These are phyloP conservation scores for Dromococcyx pavoninus DNA, from an alignment of 2,797 vertebrate genomes.

Conservation along the genomic window DNA sequence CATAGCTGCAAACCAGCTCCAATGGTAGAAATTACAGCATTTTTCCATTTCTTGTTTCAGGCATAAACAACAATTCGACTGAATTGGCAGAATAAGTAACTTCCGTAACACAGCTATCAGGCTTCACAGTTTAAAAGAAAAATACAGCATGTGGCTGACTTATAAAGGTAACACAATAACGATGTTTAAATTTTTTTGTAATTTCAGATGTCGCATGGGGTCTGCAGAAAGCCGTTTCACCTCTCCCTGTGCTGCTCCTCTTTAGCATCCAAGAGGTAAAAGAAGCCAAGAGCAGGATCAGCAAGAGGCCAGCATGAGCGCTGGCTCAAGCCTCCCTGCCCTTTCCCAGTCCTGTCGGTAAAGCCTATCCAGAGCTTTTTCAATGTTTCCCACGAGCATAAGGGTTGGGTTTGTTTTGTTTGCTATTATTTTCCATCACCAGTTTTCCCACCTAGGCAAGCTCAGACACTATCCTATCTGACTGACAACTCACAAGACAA, in stretches of 20 bases:
- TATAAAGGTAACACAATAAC: neutral
- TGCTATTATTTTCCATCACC: neutral
- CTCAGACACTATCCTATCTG: neutral
- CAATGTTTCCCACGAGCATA: neutral
- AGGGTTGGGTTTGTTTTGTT: neutral
- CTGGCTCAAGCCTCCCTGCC: neutral
- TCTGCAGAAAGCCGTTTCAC: neutral
- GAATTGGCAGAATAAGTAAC: conserved; percentile 32
- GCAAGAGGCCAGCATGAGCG: neutral
- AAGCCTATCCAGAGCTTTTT: neutral
- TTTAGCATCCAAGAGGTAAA: neutral
- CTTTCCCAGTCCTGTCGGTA: neutral
- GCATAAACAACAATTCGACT: conserved; percentile 43
- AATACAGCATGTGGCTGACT: neutral
- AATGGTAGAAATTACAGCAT: conserved; percentile 1
- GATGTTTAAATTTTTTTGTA: neutral
- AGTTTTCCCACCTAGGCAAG: neutral
- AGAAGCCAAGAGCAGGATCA: neutral
- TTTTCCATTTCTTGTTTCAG: conserved; percentile 28
- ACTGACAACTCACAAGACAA: neutral
- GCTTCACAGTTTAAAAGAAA: neutral
- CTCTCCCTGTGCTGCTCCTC: neutral
- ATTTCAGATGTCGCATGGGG: neutral
- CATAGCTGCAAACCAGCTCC: conserved; percentile 1
- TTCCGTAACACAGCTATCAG: conserved; percentile 35